Percentiles rank a stretch among this genome's conserved stretches.
Evolutionary conservation across 2,888 invertebrate species (phyloP).

Genomic region (Ephialtes manifestator): DNA sequence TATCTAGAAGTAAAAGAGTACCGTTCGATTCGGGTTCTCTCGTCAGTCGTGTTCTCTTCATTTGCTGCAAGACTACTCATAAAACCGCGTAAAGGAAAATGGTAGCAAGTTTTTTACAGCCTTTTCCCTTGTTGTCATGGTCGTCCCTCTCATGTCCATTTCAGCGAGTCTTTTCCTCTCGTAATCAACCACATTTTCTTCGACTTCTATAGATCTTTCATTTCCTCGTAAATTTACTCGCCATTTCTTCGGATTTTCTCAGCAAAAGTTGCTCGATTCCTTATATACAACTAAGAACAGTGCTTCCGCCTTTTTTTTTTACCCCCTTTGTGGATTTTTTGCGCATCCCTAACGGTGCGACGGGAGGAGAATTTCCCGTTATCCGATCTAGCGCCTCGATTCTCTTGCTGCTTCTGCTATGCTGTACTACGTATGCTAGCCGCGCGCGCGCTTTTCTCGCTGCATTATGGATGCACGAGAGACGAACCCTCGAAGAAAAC

Average conservation of each 20-base stretch:
- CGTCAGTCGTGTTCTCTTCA: not conserved
- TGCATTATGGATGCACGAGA: constrained; percentile 78
- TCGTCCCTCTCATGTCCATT: not conserved
- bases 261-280: constrained; percentile 15
- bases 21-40: constrained; percentile 62
- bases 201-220: constrained; percentile 5
- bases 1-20: constrained; percentile 47
- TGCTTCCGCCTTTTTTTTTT: constrained; percentile 55
- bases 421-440: constrained; percentile 65
- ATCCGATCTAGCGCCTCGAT: constrained; percentile 45
- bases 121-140: not conserved
- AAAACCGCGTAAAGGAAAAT: constrained; percentile 44
- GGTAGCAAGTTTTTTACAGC: constrained; percentile 6
- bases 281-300: not conserved
- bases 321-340: constrained; percentile 60
- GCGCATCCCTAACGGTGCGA: constrained; percentile 68
- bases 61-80: constrained; percentile 26
- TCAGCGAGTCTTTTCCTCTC: constrained; percentile 4
- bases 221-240: not conserved
- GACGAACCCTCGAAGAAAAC: constrained; percentile 55
- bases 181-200: constrained; percentile 41
- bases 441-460: constrained; percentile 74
- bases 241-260: constrained; percentile 7
- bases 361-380: constrained; percentile 54
- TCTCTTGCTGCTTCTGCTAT: not conserved